These are phyloP conservation scores for Cichlasoma orientale DNA, from an alignment of 2,797 vertebrate species.

Conservation along the genomic window DNA sequence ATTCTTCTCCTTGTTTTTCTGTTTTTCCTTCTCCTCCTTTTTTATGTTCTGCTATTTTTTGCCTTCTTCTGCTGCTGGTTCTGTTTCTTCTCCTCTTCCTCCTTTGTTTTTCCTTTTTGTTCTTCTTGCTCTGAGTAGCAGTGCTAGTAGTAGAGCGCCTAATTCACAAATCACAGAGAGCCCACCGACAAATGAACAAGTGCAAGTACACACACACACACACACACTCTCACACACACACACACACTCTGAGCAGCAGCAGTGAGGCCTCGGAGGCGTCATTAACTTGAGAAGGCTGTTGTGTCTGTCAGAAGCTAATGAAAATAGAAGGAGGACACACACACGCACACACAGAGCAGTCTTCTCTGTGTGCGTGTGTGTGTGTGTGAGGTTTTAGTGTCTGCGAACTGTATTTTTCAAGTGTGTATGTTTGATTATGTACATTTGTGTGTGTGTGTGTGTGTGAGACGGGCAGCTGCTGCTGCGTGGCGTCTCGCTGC, in stretches of 20 bases:
- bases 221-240: neutral
- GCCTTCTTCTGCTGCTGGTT: neutral
- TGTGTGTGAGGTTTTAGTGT: conserved; percentile 18
- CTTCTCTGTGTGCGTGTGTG: too few species aligned
- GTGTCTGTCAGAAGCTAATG: conserved; percentile 74
- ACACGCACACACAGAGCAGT: conserved; percentile 27
- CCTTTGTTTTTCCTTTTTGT: neutral
- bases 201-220: conserved; percentile 16
- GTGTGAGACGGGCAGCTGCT: conserved; percentile 52
- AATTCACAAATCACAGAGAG: conserved; percentile 39
- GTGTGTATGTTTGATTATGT: conserved; percentile 13
- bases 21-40: neutral
- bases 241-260: conserved; percentile 9
- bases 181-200: conserved; percentile 35
- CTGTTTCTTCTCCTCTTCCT: neutral
- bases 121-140: neutral
- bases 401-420: conserved; percentile 20
- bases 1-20: neutral
- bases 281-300: conserved; percentile 72
- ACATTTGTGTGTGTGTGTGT: neutral
- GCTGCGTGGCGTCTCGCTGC: conserved; percentile 67
- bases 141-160: neutral
- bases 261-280: conserved; percentile 66
- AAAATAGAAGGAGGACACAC: conserved; percentile 66
- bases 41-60: neutral